Conservation (phyloP, 1,140 invertebrate genomes). For the Globodera rostochiensis region DNA sequence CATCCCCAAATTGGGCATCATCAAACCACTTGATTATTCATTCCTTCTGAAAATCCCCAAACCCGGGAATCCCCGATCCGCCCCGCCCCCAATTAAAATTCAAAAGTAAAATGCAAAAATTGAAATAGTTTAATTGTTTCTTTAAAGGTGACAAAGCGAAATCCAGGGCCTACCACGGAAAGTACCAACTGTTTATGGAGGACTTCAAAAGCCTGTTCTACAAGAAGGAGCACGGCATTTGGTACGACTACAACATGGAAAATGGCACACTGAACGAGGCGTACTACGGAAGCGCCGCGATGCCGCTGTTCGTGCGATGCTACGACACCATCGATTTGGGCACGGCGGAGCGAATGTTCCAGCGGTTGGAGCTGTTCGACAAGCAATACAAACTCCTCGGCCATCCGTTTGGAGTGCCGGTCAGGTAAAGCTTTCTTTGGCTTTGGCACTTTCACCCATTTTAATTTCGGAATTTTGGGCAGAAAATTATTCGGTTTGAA, state of each 20-base stretch:
- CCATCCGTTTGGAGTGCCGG: conserved; percentile 15
- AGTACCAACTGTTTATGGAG: background rate
- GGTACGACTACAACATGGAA: conserved; percentile 18
- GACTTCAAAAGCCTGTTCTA: background rate
- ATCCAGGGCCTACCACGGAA: background rate
- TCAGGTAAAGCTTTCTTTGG: conserved; percentile 16
- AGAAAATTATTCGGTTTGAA: background rate
- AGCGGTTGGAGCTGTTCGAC: background rate
- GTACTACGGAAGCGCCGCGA: conserved; percentile 10
- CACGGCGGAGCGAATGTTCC: background rate
- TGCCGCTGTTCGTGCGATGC: conserved; percentile 24
- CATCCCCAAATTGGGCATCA: no score
- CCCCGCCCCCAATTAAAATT: no score
- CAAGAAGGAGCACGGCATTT: background rate
- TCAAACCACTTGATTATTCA: no score
- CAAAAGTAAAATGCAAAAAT: no score
- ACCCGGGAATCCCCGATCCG: no score
- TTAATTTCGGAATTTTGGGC: background rate
- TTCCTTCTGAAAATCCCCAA: no score
- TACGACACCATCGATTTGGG: background rate
- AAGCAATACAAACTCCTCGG: background rate
- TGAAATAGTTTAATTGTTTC: no score
- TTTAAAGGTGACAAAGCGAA: conserved; percentile 10
- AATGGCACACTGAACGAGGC: background rate
- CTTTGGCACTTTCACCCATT: no score